A percentile compares a stretch with the other conserved stretches of the same genome.
phyloP scores from a whole-genome alignment of 37 sponge, comb jelly and placozoan genomes.

The Spongilla lacustris region DNA sequence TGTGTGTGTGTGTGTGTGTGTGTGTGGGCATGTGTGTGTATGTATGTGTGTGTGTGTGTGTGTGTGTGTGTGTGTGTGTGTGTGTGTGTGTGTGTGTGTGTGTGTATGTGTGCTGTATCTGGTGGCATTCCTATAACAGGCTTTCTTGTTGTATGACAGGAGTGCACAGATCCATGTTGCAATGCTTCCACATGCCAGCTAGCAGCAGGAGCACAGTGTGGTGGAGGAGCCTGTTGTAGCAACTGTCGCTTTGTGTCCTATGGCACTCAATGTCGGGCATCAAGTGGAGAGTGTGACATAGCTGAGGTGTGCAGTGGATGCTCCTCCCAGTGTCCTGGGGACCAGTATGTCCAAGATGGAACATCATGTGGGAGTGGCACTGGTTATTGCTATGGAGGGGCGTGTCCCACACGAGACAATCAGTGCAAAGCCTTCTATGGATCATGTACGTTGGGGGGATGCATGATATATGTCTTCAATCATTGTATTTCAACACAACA shows the following conservation, averaged over 20 bases:
- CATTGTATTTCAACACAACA: not conserved
- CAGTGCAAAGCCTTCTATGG: constrained; percentile 38
- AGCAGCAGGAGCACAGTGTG: constrained; percentile 51
- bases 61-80: not conserved
- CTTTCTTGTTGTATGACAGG: not conserved
- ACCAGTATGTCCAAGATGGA: constrained; percentile 33
- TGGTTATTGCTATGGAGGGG: constrained; percentile 46
- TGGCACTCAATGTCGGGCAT: constrained; percentile 56
- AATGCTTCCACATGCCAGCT: constrained; percentile 78
- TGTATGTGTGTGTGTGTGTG: not conserved
- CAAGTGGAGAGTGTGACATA: constrained; percentile 51
- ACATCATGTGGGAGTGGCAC: constrained; percentile 30
- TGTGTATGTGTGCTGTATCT: not conserved
- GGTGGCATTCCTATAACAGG: too few species aligned
- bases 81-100: not conserved
- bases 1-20: not conserved
- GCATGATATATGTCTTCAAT: not conserved
- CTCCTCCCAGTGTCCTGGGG: constrained; percentile 47
- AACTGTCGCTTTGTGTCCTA: constrained; percentile 20
- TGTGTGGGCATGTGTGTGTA: not conserved
- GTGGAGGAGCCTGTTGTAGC: constrained; percentile 55
- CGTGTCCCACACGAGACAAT: constrained; percentile 28
- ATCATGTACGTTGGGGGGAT: not conserved
- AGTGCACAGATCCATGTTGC: constrained; percentile 79
- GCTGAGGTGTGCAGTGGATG: constrained; percentile 55